Base-by-base conservation (phyloP, 37 sponge, comb jelly and placozoan genomes). In the Spongia lamella region DNA sequence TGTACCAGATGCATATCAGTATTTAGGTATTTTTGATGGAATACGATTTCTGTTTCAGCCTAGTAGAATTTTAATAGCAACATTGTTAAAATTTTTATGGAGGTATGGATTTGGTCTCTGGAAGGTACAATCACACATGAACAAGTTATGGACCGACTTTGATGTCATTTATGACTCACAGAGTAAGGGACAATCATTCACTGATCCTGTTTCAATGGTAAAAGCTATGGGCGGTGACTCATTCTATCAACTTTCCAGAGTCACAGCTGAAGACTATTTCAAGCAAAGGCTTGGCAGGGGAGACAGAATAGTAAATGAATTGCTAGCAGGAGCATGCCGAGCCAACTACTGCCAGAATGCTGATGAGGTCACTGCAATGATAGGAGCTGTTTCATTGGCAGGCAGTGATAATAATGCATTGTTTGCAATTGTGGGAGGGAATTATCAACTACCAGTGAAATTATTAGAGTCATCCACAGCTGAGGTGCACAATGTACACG, bases 371-470 rank as follows among this genome's bases (percentile, higher is more conserved):
- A 79, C 84, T 77, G 89, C 86, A 1, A 91, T 91, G 53, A 79
- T 83, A 11, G 53, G 64, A 1, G 59, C 79, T 68, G 93, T 91
- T 24, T 74, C 92, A 0, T 73, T 91, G 34, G 86, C 92, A 33
- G 96, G 96, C 1, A 26, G 77, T 70, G 63, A 91, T 66, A 72
- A 76, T 49, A 69, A 83, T 24, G 68, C 64, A 9, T 84, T 95
- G 22, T 87, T 83, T 83, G 69, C 83, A 21, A 86, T 95, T 11
- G 61, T 82, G 25, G 92, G 92, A 33, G 96, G 96, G 6, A 95
- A 95, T 52, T 56, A 36, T 16, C 80, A 71, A 34, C 75, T 95
- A 19, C 71, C 88, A 26, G 68, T 85, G 75, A 79, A 75, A 33
- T 73, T 54, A 30, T 67, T 88, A 7, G 68, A 86, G 37, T 61